Conservation (phyloP, 2,797 vertebrate genomes). For the Danionella dracula region DNA sequence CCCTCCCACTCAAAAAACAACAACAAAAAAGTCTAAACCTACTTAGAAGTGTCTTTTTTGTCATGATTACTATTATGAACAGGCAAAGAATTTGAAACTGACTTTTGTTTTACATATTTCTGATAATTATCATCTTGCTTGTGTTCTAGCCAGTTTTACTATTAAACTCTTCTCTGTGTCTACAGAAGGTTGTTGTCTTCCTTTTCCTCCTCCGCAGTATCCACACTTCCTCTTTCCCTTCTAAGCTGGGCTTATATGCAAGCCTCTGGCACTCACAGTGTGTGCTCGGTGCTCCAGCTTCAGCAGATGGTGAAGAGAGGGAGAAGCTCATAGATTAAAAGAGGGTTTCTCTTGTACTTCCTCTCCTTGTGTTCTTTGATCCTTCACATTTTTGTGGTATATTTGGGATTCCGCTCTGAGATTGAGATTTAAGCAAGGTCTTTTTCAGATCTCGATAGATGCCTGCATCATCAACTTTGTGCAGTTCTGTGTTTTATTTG, state of each 20-base stretch:
- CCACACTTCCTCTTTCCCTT: slow-evolving; percentile 47
- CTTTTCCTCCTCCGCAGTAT: not conserved
- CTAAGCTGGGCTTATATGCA: slow-evolving; percentile 64
- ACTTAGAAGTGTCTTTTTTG: no score
- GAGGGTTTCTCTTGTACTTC: slow-evolving; percentile 51
- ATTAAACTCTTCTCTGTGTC: no score
- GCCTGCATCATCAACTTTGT: not conserved
- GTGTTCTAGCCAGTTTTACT: no score
- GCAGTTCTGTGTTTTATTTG: not conserved
- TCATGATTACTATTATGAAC: no score
- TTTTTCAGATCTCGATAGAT: not conserved
- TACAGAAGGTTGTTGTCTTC: slow-evolving; percentile 7
- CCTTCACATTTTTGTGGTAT: slow-evolving; percentile 38
- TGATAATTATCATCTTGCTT: no score
- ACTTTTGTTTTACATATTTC: no score
- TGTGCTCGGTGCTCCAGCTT: slow-evolving; percentile 53
- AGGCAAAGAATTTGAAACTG: no score
- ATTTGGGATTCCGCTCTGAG: slow-evolving; percentile 18
- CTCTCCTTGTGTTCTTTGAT: slow-evolving; percentile 57
- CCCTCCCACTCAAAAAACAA: no score
- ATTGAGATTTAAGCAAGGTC: slow-evolving; percentile 1
- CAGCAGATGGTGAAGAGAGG: slow-evolving; percentile 64
- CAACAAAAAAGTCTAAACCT: no score
- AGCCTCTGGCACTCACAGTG: slow-evolving; percentile 58
- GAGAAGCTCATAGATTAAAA: slow-evolving; percentile 62